Base-by-base conservation (phyloP, 1,140 invertebrate species). In the Drosophila quadrilineata region DNA sequence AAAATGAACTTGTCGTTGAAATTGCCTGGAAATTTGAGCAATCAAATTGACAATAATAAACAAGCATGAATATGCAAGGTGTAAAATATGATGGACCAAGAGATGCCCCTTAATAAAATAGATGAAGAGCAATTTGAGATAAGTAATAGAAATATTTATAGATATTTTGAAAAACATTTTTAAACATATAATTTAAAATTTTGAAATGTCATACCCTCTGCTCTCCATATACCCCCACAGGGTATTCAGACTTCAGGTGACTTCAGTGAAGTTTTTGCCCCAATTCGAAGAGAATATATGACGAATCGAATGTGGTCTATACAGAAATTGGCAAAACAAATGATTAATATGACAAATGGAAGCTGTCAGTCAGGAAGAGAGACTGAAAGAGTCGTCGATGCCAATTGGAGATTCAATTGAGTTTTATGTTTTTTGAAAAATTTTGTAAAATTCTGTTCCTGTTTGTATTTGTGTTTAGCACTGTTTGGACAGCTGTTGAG, bases 401-500 rank as follows among this genome's bases (percentile, higher is more conserved):
- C 31, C 12, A 57, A 24, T 48, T 64, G 33, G 26, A 40, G 45
- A 41, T 17, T 59, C 45, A 16, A 50, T 65, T 36, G 54, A 65
- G 49, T 59, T 40, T 40, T 14, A 36, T n/a, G n/a, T 45, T 52
- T 38, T 65, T 17, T 24, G 21, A 65, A 26, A 50, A 57, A 50
- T 65, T 58, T 45, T 40, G 24, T 29, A 14, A 58, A 65, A 65
- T 49, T 58, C 28, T 35, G 28, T 35, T 58, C 36, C 45, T 10
- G n/a, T 17, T 26, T n/a, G n/a, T n/a, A n/a, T n/a, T n/a, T n/a
- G n/a, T n/a, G n/a, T n/a, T 26, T 26, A 3, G 28, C 14, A 35
- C 38, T 59, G 54, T 59, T 65, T 65, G 54, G 22, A 41, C 54
- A 65, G 54, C 36, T 65, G 62, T 43, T 22, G 45, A 65, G 10